phyloP scores from a whole-genome alignment of 2,797 vertebrate genomes.

The Morus bassanus region DNA sequence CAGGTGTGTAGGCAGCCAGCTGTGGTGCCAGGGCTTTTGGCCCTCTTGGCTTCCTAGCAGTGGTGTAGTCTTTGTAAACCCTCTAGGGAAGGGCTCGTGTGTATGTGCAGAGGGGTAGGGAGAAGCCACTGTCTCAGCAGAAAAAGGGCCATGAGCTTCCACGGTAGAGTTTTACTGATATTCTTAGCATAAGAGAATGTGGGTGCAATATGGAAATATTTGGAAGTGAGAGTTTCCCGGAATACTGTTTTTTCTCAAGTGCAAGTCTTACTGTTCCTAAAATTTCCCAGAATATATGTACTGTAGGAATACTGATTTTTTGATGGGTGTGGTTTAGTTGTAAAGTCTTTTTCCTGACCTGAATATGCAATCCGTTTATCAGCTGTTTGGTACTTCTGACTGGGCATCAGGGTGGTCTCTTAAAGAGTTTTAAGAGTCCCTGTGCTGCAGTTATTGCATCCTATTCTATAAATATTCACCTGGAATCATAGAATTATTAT shows the following conservation, averaged over 20 bases:
- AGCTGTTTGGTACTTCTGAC: neutral
- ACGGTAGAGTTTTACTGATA: neutral
- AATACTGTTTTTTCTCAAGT: neutral
- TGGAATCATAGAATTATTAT: neutral
- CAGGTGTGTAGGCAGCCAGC: neutral
- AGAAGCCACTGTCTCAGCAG: neutral
- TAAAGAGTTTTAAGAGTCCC: neutral
- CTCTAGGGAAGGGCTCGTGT: neutral
- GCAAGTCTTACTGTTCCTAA: neutral
- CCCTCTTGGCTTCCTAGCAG: neutral
- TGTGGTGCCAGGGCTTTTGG: neutral
- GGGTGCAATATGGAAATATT: neutral
- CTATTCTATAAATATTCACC: neutral
- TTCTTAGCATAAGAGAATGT: neutral
- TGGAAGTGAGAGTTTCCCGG: neutral
- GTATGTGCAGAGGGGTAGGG: rapidly evolving
- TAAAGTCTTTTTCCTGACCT: neutral
- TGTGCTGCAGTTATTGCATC: neutral
- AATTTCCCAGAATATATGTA: neutral
- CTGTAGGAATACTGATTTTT: neutral
- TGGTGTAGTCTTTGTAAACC: neutral
- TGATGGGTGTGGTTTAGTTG: neutral
- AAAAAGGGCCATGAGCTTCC: neutral
- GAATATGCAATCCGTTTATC: neutral
- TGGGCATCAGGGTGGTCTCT: neutral